Evolutionary conservation across 2,888 invertebrate genomes (phyloP).

Genomic region (Agonum fuliginosum): DNA sequence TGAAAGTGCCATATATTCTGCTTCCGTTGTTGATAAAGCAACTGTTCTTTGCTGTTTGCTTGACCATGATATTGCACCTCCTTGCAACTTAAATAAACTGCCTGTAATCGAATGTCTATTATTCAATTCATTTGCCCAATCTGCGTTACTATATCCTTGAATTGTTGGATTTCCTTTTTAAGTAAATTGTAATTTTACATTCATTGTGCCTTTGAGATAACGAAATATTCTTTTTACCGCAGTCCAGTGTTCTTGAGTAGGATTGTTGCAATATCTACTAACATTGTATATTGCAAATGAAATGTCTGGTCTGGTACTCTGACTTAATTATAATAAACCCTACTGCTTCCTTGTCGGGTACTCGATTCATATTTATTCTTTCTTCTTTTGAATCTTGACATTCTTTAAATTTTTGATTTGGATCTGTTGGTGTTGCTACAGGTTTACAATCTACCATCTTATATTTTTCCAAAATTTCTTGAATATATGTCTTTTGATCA

Average conservation of each 20-base stretch:
- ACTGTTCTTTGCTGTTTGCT: conserved; percentile 11
- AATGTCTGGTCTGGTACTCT: conserved; percentile 61
- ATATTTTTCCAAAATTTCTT: conserved; percentile 61
- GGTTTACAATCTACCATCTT: conserved; percentile 62
- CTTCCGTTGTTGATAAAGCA: too few species aligned
- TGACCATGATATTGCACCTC: conserved; percentile 61
- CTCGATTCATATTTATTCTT: conserved; percentile 60
- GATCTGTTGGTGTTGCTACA: conserved; percentile 61
- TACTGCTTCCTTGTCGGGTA: conserved; percentile 60
- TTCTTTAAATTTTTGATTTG: conserved; percentile 62
- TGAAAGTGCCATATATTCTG: conserved; percentile 17
- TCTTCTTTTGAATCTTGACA: conserved; percentile 59
- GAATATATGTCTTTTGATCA: conserved; percentile 61
- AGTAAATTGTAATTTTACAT: conserved; percentile 26
- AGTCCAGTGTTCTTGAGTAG: conserved; percentile 61
- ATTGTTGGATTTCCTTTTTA: neutral
- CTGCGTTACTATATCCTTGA: conserved; percentile 63
- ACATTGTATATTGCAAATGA: conserved; percentile 61
- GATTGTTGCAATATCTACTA: conserved; percentile 62
- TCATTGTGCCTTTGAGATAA: conserved; percentile 43
- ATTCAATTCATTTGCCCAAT: conserved; percentile 63
- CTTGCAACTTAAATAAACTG: conserved; percentile 61
- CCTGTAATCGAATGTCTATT: conserved; percentile 63
- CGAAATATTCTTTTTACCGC: conserved; percentile 61
- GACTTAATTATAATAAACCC: conserved; percentile 60